Evolutionary conservation across 2,888 invertebrate genomes (phyloP), one percentile per base, ranked within the genome.

Genomic region (Drosophila atroscutellata): DNA sequence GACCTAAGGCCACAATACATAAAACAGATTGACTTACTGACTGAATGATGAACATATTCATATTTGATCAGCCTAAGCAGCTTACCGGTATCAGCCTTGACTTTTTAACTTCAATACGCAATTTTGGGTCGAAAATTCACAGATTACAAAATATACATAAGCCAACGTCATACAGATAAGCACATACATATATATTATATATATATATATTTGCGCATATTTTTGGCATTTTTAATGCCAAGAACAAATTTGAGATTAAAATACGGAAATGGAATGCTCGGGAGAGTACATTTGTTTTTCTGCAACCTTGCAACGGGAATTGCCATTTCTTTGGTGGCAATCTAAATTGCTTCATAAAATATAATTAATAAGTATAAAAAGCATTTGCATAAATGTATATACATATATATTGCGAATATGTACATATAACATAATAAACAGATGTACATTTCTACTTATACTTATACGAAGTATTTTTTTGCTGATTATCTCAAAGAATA

Each of bases 51-150:
- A 45, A 15, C 45, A 15, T 45, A 45, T 45, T 45, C 45, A 45
- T 45, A 45, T 45, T 45, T 45, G 45, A 45, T 45, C 45, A 45
- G 3, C 24, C 24, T 45, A 45, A 45, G 45, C 45, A 45, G 45
- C 45, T 45, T 45, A 45, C 24, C 24, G 3, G 45, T 20, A 24
- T 15, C 45, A 24, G 20, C 20, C 1, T 24, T 45, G 20, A 45
- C 13, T 20, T 45, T 45, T 45, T 7, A 15, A 7, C 45, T 15
- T 45, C 45, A 45, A 24, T 2, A 15, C 45, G 7, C 13, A 3
- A 3, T 45, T 45, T 45, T 45, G 45, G 45, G 20, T 20, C 42
- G n/a, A 5, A 11, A 42, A 11, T 20, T 5, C 5, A 1, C 7
- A 20, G 20, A 20, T 45, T 45, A 15, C 20, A 45, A 20, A 45